Base-by-base conservation (phyloP, 2,888 invertebrate genomes). In the Chrysopilus asiliformis region DNA sequence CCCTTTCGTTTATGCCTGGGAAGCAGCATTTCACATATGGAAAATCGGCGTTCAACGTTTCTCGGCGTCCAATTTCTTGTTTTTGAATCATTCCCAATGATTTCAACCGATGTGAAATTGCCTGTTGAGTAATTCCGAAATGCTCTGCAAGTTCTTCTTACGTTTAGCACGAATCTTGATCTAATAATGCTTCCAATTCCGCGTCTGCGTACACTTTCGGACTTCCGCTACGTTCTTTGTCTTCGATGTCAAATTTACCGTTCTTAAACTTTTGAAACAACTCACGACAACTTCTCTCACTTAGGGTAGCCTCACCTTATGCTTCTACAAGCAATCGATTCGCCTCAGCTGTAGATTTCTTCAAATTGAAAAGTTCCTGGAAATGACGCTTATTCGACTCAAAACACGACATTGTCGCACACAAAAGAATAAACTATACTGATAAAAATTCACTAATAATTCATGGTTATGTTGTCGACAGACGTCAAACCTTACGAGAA, bases 171-270 rank as follows among this genome's bases (percentile, higher is more conserved):
- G 26, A 19, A 34, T 35, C 29, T 20, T 35, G n/a, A 29, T 35
- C 29, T 13, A 20, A 30, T 29, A 35, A 35, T 28, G 28, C 22
- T 22, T 35, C 22, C n/a, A 19, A 35, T 20, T 35, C 35, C 22
- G 6, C n/a, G 20, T 10, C 18, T 20, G 19, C 12, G 29, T 20
- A 28, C 15, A 20, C 30, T 29, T 35, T 29, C 4, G 13, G 28
- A n/a, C 19, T 18, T 24, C 35, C 17, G 13, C 3, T 7, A 8
- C 28, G 28, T 9, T 8, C 14, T 15, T 14, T 30, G 30, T 30
- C 30, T 30, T 10, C 30, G 4, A 14, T n/a, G 13, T 15, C 15
- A 17, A 15, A 30, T 15, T 30, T n/a, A 14, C 15, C 22, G 10
- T 22, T 7, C 10, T 22, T 22, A 10, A 8, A 22, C 7, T 10